Percentiles rank a stretch among this genome's conserved stretches.
phyloP scores from a whole-genome alignment of 2,797 vertebrate genomes.

The Gastrophryne carolinensis region DNA sequence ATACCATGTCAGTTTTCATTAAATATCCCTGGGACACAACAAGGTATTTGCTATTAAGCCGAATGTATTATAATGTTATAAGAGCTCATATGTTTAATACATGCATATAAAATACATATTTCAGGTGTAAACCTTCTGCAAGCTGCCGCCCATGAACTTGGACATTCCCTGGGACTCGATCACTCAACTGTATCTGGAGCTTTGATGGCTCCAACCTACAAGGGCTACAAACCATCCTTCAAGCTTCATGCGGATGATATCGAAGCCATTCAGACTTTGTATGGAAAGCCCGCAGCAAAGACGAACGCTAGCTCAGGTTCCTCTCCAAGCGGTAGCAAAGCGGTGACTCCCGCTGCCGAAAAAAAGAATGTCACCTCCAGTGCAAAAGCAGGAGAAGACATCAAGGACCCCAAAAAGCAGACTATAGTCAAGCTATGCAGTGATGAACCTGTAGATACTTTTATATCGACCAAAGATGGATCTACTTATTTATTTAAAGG shows the following conservation, averaged over 20 bases:
- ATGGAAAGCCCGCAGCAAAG: slow-evolving; percentile 28
- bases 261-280: slow-evolving; percentile 32
- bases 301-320: neutral
- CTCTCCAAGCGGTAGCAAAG: neutral
- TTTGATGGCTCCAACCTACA: slow-evolving; percentile 44
- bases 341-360: neutral
- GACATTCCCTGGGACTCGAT: slow-evolving; percentile 39
- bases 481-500: slow-evolving; percentile 41
- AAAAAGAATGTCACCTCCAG: neutral
- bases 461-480: slow-evolving; percentile 35
- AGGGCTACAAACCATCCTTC: slow-evolving; percentile 41
- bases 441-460: slow-evolving; percentile 35
- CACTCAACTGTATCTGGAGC: slow-evolving; percentile 36
- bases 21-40: too few species aligned
- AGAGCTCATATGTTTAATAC: too few species aligned
- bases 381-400: neutral
- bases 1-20: too few species aligned
- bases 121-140: slow-evolving; percentile 46
- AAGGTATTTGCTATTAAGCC: too few species aligned
- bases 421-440: slow-evolving; percentile 24
- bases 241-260: slow-evolving; percentile 39
- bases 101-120: too few species aligned
- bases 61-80: too few species aligned
- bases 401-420: slow-evolving; percentile 17
- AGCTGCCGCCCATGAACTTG: slow-evolving; percentile 42